A percentile compares a stretch with the other conserved stretches of the same genome.
Conservation (phyloP, 2,797 vertebrate species). For the Thalassophryne amazonica region DNA sequence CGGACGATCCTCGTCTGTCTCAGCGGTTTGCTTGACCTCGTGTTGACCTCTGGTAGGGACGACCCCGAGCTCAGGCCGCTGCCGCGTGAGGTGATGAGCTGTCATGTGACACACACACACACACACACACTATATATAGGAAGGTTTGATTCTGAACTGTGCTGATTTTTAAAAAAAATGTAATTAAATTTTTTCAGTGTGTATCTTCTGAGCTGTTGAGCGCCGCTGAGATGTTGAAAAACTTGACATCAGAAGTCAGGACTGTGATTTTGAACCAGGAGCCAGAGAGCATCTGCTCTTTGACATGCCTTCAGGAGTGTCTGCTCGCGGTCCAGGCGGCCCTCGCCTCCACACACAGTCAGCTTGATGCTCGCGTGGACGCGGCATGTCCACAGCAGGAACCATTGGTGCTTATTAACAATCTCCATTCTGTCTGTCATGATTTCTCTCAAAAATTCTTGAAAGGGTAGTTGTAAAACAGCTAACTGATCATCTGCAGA, state of each 20-base stretch:
- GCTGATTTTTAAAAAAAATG: background rate
- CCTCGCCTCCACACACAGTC: slow-evolving; percentile 61
- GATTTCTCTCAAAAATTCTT: too few species aligned
- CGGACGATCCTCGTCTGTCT: slow-evolving; percentile 73
- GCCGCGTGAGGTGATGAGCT: slow-evolving; percentile 74
- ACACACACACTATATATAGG: background rate
- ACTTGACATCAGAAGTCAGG: slow-evolving; percentile 63
- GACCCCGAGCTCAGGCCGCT: slow-evolving; percentile 67
- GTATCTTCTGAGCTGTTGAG: slow-evolving; percentile 77
- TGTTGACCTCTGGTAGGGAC: slow-evolving; percentile 53
- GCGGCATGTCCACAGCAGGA: slow-evolving; percentile 63
- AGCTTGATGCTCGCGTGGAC: slow-evolving; percentile 68
- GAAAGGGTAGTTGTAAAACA: too few species aligned
- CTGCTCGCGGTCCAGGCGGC: slow-evolving; percentile 64
- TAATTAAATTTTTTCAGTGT: too few species aligned
- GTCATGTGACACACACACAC: background rate
- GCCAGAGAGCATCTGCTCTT: slow-evolving; percentile 67
- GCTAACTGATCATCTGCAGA: too few species aligned
- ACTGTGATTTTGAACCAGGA: slow-evolving; percentile 24
- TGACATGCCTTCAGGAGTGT: slow-evolving; percentile 70
- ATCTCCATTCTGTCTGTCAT: too few species aligned
- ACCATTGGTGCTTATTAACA: too few species aligned
- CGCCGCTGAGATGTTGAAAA: slow-evolving; percentile 73
- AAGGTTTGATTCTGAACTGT: background rate
- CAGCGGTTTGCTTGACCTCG: slow-evolving; percentile 67